Conservation (phyloP, 2,888 invertebrate species). For the Dascillus cervinus region DNA sequence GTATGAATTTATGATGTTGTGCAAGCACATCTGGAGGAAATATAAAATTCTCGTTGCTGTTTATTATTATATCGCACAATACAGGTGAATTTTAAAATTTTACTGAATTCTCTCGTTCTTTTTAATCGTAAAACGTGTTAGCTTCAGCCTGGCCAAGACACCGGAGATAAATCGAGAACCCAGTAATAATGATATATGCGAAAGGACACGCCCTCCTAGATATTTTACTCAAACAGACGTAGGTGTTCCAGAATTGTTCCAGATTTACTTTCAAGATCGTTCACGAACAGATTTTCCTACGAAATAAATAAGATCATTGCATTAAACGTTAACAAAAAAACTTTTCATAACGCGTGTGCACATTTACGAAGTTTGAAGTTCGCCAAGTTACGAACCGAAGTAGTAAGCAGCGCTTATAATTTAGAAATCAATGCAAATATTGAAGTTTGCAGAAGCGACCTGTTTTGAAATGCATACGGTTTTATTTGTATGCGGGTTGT, state of each 20-base stretch:
- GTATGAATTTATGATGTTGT: conserved; percentile 27
- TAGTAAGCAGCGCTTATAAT: conserved; percentile 19
- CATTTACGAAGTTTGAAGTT: no score
- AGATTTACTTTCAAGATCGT: no score
- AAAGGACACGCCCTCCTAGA: conserved; percentile 21
- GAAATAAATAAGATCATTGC: no score
- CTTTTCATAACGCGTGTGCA: no score
- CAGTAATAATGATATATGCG: conserved; percentile 27
- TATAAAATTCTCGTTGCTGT: conserved; percentile 18
- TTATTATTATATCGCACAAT: conserved; percentile 8
- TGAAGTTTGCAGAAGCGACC: conserved; percentile 18
- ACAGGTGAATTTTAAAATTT: conserved; percentile 10
- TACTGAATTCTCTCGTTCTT: conserved; percentile 8
- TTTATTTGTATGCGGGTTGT: conserved; percentile 20
- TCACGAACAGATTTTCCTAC: no score
- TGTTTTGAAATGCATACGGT: conserved; percentile 19
- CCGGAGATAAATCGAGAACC: conserved; percentile 23
- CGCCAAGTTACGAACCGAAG: conserved; percentile 10
- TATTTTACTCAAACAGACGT: conserved; percentile 18
- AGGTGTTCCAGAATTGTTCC: not conserved
- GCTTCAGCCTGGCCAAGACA: conserved; percentile 19
- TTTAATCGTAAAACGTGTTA: conserved; percentile 11
- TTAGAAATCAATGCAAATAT: conserved; percentile 20
- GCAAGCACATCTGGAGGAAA: conserved; percentile 22
- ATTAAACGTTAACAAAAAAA: no score